phyloP scores from a whole-genome alignment of 2,113 vertebrate genomes.

The Spilogale gracilis region DNA sequence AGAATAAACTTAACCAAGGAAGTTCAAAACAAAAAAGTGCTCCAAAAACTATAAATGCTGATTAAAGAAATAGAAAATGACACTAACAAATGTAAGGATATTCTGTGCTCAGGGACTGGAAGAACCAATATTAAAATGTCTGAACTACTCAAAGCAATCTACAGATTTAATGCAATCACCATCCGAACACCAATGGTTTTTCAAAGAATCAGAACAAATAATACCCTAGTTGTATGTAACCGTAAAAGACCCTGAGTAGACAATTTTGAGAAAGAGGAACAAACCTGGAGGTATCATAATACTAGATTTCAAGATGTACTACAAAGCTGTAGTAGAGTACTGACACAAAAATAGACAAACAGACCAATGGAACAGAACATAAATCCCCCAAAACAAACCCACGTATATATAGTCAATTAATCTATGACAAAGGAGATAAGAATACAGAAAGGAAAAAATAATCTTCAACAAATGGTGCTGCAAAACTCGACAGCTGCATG shows the following conservation, averaged over 20 bases:
- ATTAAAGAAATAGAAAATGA: neutral
- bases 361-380: too few relatives aligned
- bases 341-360: too few relatives aligned
- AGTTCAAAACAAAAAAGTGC: neutral
- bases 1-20: neutral
- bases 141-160: too few relatives aligned
- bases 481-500: too few relatives aligned
- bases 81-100: neutral
- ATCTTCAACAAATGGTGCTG: too few relatives aligned
- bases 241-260: neutral
- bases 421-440: too few relatives aligned
- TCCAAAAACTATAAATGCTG: neutral
- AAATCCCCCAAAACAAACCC: too few relatives aligned
- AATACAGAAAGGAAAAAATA: too few relatives aligned
- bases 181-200: too few relatives aligned
- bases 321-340: neutral
- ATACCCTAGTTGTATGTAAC: neutral
- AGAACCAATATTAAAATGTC: neutral
- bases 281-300: neutral
- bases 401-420: too few relatives aligned
- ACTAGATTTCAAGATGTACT: neutral
- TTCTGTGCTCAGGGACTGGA: neutral
- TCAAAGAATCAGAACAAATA: too few relatives aligned
- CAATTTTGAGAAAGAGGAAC: neutral
- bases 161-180: too few relatives aligned